phyloP scores from a whole-genome alignment of 2,113 vertebrate species.

The Elanoides forficatus region DNA sequence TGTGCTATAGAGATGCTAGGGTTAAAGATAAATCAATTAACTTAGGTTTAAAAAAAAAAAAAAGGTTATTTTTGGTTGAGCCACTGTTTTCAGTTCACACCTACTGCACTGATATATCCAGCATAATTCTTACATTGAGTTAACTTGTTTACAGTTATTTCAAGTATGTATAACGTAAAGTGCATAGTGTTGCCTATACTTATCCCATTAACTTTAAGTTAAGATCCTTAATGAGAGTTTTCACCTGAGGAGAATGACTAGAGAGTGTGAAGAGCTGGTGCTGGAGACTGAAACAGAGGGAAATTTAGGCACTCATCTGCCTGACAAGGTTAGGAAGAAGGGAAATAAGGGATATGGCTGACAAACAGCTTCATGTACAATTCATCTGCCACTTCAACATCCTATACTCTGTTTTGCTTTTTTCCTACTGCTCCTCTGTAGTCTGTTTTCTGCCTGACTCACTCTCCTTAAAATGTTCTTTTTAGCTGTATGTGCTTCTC shows the following conservation, averaged over 20 bases:
- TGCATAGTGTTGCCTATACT: neutral
- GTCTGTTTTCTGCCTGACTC: neutral
- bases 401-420: neutral
- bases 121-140: neutral
- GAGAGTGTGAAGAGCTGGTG: neutral
- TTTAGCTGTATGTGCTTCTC: neutral
- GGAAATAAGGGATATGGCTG: neutral
- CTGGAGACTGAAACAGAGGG: neutral
- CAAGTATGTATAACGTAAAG: neutral
- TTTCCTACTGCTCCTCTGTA: neutral
- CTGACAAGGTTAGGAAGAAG: neutral
- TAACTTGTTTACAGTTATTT: neutral
- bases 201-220: neutral
- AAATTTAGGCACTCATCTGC: neutral
- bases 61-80: neutral
- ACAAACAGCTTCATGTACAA: neutral
- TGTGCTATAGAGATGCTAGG: neutral
- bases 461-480: neutral
- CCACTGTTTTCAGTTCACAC: neutral
- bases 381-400: neutral
- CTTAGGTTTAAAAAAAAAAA: neutral
- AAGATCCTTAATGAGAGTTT: neutral
- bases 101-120: neutral
- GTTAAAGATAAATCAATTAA: neutral
- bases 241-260: neutral